phyloP scores from a whole-genome alignment of 1,140 invertebrate genomes.

The Zaprionus nigranus region DNA sequence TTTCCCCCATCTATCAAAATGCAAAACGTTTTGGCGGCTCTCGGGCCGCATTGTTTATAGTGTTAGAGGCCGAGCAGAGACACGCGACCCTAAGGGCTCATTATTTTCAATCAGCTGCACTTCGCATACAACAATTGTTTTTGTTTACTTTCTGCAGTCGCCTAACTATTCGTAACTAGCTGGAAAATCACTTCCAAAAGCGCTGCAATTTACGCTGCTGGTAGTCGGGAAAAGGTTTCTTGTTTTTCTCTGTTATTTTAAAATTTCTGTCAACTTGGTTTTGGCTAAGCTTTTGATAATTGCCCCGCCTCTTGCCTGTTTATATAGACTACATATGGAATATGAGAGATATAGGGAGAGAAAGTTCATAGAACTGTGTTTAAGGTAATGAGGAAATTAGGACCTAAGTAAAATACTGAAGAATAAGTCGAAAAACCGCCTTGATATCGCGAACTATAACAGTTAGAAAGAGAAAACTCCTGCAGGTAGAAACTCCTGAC shows the following conservation, averaged over 20 bases:
- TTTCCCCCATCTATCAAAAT: constrained; percentile 41
- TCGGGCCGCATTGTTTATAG: constrained; percentile 33
- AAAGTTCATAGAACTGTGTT: no score
- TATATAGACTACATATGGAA: not conserved
- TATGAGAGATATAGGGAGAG: not conserved
- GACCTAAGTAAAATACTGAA: no score
- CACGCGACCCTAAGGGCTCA: constrained; percentile 35
- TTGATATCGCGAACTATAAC: not conserved
- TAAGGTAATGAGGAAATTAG: not conserved
- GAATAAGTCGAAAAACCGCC: no score
- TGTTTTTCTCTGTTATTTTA: not conserved
- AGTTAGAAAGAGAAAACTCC: not conserved
- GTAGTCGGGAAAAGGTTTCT: constrained; percentile 32
- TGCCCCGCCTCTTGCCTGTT: not conserved
- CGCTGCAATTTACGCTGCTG: constrained; percentile 18
- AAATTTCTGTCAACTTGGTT: not conserved
- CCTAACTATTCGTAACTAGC: constrained; percentile 11
- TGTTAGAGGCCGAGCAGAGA: not conserved
- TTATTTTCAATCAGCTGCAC: constrained; percentile 64
- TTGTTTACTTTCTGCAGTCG: constrained; percentile 17
- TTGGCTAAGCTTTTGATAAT: constrained; percentile 21
- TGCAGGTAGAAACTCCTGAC: not conserved
- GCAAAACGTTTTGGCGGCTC: constrained; percentile 25
- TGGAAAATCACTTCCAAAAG: constrained; percentile 32
- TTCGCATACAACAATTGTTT: constrained; percentile 40